Conservation (phyloP, 2,888 invertebrate genomes). For the Siphonodentalium dalli region DNA sequence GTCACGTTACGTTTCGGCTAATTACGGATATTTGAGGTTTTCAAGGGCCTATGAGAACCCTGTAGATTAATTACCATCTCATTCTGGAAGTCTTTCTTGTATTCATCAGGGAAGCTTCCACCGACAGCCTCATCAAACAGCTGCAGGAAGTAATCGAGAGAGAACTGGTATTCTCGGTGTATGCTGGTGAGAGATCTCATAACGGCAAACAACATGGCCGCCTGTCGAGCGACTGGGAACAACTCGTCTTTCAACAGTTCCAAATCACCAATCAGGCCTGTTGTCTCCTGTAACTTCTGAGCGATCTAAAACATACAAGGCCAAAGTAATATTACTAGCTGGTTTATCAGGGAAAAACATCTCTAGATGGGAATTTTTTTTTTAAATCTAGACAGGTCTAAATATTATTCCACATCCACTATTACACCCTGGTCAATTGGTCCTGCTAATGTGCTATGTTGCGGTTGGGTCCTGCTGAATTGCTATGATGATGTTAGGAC, state of each 20-base stretch:
- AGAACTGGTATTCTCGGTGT: slow-evolving; percentile 59
- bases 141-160: slow-evolving; percentile 55
- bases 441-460: no score
- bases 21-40: no score
- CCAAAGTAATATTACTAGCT: no score
- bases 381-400: no score
- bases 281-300: slow-evolving; percentile 44
- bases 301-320: slow-evolving; percentile 41
- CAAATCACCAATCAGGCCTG: slow-evolving; percentile 49
- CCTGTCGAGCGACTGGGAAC: slow-evolving; percentile 56
- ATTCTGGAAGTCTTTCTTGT: slow-evolving; percentile 21
- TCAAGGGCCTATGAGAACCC: no score
- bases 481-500: no score
- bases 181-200: slow-evolving; percentile 52
- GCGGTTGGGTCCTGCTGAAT: no score
- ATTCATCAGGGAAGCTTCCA: slow-evolving; percentile 50
- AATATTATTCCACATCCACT: no score
- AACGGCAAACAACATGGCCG: slow-evolving; percentile 57
- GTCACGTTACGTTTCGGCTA: no score
- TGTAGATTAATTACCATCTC: slow-evolving; percentile 29
- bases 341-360: no score
- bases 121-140: slow-evolving; percentile 63
- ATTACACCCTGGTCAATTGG: no score
- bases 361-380: no score
- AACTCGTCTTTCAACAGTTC: slow-evolving; percentile 58